Evolutionary conservation across 2,113 vertebrate genomes (phyloP).

Genomic region (Anthoscopus minutus): DNA sequence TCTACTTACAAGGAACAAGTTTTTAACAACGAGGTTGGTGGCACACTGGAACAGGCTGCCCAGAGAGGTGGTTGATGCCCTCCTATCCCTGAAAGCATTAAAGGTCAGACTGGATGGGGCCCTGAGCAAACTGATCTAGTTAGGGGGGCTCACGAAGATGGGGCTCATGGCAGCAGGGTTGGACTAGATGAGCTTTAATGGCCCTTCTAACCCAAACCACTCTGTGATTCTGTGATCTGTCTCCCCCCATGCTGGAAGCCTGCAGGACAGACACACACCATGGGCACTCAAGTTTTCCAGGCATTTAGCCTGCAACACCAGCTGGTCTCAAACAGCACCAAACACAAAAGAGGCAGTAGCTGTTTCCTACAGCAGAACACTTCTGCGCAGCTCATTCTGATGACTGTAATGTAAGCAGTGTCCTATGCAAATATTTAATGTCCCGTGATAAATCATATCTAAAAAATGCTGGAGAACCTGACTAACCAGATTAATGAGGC

Average conservation of each 20-base stretch:
- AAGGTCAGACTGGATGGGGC: not conserved
- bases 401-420: not conserved
- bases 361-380: not conserved
- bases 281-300: not conserved
- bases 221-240: not conserved
- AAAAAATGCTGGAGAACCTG: constrained; percentile 65
- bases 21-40: not conserved
- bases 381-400: not conserved
- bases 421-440: constrained; percentile 56
- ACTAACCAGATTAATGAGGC: constrained; percentile 39
- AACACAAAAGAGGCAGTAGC: not conserved
- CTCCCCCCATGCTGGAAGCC: not conserved
- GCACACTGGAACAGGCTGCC: not conserved
- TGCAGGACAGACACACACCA: not conserved
- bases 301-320: not conserved
- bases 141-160: no score
- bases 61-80: not conserved
- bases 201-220: not conserved
- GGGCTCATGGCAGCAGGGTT: not conserved
- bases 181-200: not conserved
- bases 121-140: not conserved
- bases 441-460: constrained; percentile 3
- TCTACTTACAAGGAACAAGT: not conserved
- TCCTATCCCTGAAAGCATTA: not conserved
- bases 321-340: not conserved